Base-by-base conservation (phyloP, 2,113 vertebrate species). In the Platichthys stellatus region DNA sequence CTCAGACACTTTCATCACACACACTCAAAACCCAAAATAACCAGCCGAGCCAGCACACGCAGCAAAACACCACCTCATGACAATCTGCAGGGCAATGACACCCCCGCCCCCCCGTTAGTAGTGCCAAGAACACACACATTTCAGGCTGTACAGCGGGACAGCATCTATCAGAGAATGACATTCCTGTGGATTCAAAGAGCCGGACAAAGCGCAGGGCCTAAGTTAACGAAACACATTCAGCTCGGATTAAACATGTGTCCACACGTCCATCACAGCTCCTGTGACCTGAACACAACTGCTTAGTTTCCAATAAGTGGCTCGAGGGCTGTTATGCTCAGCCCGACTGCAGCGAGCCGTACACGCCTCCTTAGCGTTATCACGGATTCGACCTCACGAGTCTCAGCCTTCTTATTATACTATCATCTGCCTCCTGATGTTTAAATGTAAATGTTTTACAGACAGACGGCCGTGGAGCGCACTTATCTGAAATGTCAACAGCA, bases 161-260 rank as follows among this genome's bases (percentile, higher is more conserved):
- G 68, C 31, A 53, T 57, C 38, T 4, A 10, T 14, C 23, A n/a
- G 57, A 63, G 73, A 71, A 57, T 51, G 57, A 14, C 80, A 78
- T 87, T 87, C 76, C 68, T 74, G 5, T 53, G 20, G 0, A 59
- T 60, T 17, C 58, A 58, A 54, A 69, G 66, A 58, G 57, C 51
- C 45, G 21, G 84, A 84, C 78, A 85, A 81, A 43, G 40, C 40
- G 40, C 40, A 83, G 63, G 45, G 72, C 59, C 66, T 0, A 6
- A 35, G 35, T 75, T 76, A 53, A 60, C 12, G 20, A 10, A 74
- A 76, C 78, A 38, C 64, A 60, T 63, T 78, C 60, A 73, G 14
- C 49, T 57, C n/a, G 2, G 65, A 74, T 70, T 65, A 54, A 77
- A 71, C 78, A 73, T 79, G 86, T 74, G 69, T 43, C 40, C 59